These are phyloP conservation scores for Trichomalopsis sarcophagae DNA, from an alignment of 1,140 invertebrate species.

Conservation along the genomic window DNA sequence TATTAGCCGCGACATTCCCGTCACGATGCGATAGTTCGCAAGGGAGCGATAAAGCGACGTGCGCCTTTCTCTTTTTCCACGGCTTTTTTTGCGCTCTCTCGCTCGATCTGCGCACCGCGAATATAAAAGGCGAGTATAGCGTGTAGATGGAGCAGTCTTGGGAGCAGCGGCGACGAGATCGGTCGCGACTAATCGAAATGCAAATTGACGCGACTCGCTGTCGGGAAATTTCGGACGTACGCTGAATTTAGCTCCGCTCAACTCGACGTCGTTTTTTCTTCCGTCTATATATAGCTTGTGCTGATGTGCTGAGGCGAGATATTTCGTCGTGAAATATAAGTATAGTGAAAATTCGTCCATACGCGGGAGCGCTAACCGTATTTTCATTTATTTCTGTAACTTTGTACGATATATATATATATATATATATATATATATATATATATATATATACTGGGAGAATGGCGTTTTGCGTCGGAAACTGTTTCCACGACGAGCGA, in stretches of 20 bases:
- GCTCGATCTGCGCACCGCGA: neutral
- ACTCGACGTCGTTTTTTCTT: neutral
- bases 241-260: too few relatives aligned
- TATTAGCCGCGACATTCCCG: slow-evolving; percentile 34
- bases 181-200: slow-evolving; percentile 42
- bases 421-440: neutral
- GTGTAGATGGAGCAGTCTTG: neutral
- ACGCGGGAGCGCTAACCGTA: neutral
- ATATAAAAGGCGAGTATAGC: neutral
- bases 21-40: neutral
- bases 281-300: neutral
- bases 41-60: slow-evolving; percentile 32
- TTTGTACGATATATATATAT: neutral
- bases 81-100: neutral
- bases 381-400: neutral
- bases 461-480: neutral
- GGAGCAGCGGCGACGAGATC: slow-evolving; percentile 7
- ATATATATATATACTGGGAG: neutral
- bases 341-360: too few relatives aligned
- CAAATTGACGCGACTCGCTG: slow-evolving; percentile 39
- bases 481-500: neutral
- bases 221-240: neutral
- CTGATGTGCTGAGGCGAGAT: too few relatives aligned
- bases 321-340: too few relatives aligned
- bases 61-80: neutral